A percentile compares a stretch with the other conserved stretches of the same genome.
Conservation (phyloP, 2,797 vertebrate species). For the Myotis daubentonii region DNA sequence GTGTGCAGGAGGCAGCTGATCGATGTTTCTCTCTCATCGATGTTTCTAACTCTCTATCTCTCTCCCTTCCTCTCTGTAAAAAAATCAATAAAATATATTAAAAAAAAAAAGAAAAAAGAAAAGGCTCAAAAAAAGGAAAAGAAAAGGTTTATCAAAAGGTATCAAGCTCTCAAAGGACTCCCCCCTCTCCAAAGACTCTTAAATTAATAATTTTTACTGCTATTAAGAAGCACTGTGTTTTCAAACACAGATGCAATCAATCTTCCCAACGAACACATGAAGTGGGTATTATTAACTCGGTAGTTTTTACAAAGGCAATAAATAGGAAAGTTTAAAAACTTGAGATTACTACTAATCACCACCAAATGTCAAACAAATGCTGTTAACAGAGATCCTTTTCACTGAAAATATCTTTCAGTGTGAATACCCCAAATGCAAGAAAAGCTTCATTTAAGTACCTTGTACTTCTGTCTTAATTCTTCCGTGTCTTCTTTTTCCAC, state of each 20-base stretch:
- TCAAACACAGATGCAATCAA: neutral
- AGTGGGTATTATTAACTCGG: neutral
- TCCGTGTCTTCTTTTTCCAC: conserved; percentile 99
- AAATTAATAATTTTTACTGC: neutral
- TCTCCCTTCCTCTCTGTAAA: no score
- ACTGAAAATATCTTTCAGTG: neutral
- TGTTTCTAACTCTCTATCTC: no score
- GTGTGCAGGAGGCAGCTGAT: no score
- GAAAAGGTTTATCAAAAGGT: neutral
- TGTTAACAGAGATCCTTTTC: neutral
- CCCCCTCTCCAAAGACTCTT: conserved; percentile 26
- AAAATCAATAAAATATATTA: no score
- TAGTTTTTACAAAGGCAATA: conserved; percentile 8
- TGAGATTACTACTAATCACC: neutral
- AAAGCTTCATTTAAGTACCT: conserved; percentile 85
- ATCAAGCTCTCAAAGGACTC: conserved; percentile 52
- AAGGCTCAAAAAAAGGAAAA: no score
- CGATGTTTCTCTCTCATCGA: no score
- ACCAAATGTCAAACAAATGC: conserved; percentile 1
- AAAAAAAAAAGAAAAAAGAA: neutral
- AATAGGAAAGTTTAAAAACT: conserved; percentile 40
- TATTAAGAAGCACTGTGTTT: neutral
- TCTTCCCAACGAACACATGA: neutral
- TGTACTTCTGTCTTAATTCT: conserved; percentile 98
- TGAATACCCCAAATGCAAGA: neutral